Evolutionary conservation across 1,140 invertebrate species (phyloP), one percentile per base, ranked within the genome.

Genomic region (Halesus radiatus): DNA sequence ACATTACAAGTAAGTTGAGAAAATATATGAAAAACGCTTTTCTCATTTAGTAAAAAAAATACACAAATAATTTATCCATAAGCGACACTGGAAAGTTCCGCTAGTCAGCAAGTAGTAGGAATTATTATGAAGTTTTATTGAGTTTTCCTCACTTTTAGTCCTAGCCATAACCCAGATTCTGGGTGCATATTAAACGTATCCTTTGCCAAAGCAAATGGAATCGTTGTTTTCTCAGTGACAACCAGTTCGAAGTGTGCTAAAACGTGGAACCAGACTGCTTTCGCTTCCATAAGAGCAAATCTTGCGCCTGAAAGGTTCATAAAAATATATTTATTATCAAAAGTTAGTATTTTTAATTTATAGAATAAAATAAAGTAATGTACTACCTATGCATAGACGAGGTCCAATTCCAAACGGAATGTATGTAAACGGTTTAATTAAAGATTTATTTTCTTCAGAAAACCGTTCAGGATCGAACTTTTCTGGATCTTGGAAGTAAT

Each of bases 401-500:
- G 89, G 90, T 18, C 91, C 91, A 15, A 85, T 84, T 54, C 90
- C 90, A 84, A 92, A 92, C 3, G 91, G 89, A 64, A 91, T 80
- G 81, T 86, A 91, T 10, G 85, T 78, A 76, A 85, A 90, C 2
- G 86, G 87, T 23, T 85, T 84, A 26, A 85, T 81, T 7, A 78
- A 84, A 6, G 32, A 52, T 32, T 84, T 85, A 70, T 86, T 86
- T 77, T 88, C 86, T 20, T 84, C 84, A 8, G 84, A 81, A 77
- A 88, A 90, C 62, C 89, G 82, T 73, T 90, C 89, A 5, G 89
- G 88, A 82, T 88, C 84, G 80, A 90, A 91, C 72, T 76, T 62
- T 23, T 80, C 79, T 3, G 81, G 81, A 76, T 83, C 52, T 3
- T 70, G 58, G 45, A 80, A 83, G 70, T 83, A 80, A 16, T 83